Base-by-base conservation (phyloP, 2,888 invertebrate species). In the Oegoconia quadripuncta region DNA sequence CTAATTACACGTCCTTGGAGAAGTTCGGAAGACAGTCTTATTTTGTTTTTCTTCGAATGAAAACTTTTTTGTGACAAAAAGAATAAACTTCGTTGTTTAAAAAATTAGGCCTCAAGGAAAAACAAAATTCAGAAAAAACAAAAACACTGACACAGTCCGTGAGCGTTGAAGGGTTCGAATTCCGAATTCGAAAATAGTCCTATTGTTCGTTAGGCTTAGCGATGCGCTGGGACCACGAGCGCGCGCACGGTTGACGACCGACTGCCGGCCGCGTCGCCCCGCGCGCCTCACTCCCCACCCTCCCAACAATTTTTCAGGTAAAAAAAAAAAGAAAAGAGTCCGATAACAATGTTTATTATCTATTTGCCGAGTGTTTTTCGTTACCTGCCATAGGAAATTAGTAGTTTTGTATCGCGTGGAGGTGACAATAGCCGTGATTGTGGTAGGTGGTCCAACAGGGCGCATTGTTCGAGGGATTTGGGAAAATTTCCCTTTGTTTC, bases 241-340 rank as follows among this genome's bases (percentile, higher is more conserved):
- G 54, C 67, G 56, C 55, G 58, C 71, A 68, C 59, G 70, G 74
- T 65, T 58, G 54, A 43, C 42, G 53, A 61, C 60, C 64, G 77
- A 84, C 84, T 84, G 82, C 70, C 83, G 83, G 64, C 62, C 53
- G 37, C 38, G 42, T 57, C 53, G 64, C 77, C 77, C 81, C 79
- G 52, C 74, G 55, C 64, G 45, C 50, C 74, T 39, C 66, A 44
- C 57, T 61, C 73, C 74, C 73, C 72, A 61, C 70, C 72, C 69
- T 53, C 27, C 48, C 51, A 59, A 64, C 56, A 46, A 53, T 55
- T 76, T 77, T 78, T 75, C 79, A 77, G 78, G 77, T 76, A 81
- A 70, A 77, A 77, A 79, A 52, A 41, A 45, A 55, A 59, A 68
- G 68, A 65, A 55, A 59, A 55, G 38, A 50, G 50, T 55, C 50